Evolutionary conservation across 2,888 invertebrate genomes (phyloP), one percentile per base, ranked within the genome.

Genomic region (Syritta pipiens): DNA sequence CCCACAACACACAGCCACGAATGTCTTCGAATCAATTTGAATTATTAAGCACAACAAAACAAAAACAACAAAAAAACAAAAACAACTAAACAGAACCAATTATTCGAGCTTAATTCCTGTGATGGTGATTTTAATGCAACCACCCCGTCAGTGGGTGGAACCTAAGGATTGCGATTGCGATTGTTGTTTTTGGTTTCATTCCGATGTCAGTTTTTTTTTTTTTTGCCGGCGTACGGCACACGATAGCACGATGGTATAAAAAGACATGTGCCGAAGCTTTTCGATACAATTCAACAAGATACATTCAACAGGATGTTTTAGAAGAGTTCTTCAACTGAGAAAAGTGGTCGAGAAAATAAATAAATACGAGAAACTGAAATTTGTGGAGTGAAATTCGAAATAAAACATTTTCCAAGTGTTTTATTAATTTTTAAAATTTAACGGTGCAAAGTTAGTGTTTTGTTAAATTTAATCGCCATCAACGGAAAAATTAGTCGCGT

Each of bases 241-340:
- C 60, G 63, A 81, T 67, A 76, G 79, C 42, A 17, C 60, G 63
- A 81, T 67, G 79, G 79, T 83, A 83, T 83, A 83, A 82, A 83
- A 83, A 83, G 83, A 65, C 83, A 67, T 57, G 67, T 69, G 57
- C 62, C 74, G 67, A 53, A 77, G 76, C 68, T 81, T 75, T 71
- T 22, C 69, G 76, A 81, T 79, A 79, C 83, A 82, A 83, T 82
- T 82, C 69, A 71, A 81, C 67, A 75, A 81, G 81, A 82, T 67
- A 76, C 76, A 77, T 79, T 71, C 68, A 81, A 82, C 81, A 83
- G 82, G 83, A 83, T 83, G 82, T 82, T 82, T 81, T 82, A 82
- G 81, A 63, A 60, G 65, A 35, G 65, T 22, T 68, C 40, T 60
- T 19, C 17, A 6, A 20, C 20, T 6, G 10, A 48, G 44, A 12